phyloP scores from a whole-genome alignment of 1,140 invertebrate genomes.

The Drosophila lacteicornis region DNA sequence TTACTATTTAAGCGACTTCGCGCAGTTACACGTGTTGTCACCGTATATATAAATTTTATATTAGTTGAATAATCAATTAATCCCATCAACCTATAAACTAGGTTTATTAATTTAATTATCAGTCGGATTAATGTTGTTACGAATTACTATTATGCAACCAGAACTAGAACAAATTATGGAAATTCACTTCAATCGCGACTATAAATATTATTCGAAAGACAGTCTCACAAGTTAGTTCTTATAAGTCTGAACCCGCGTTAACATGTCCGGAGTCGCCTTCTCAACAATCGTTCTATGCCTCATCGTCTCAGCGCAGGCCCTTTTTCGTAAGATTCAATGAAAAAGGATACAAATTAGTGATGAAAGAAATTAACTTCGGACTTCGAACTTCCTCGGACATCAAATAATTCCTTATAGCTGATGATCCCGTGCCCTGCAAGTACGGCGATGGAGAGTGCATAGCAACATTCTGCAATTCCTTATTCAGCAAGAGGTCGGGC shows the following conservation, averaged over 20 bases:
- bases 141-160: too few species aligned
- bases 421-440: conserved; percentile 72
- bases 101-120: too few species aligned
- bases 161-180: too few species aligned
- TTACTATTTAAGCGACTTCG: too few species aligned
- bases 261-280: conserved; percentile 35
- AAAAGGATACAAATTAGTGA: background rate
- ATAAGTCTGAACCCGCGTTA: background rate
- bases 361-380: background rate
- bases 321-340: conserved; percentile 52
- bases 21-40: too few species aligned
- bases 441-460: conserved; percentile 69
- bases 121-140: too few species aligned
- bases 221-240: conserved; percentile 39
- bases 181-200: conserved; percentile 17
- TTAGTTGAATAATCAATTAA: too few species aligned
- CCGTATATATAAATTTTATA: too few species aligned
- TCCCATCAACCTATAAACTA: too few species aligned
- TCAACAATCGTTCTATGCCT: conserved; percentile 11
- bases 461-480: conserved; percentile 40
- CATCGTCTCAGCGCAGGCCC: conserved; percentile 8
- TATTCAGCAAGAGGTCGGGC: conserved; percentile 41
- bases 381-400: background rate
- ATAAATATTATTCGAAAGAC: conserved; percentile 43
- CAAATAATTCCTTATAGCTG: conserved; percentile 35